Evolutionary conservation across 2,113 vertebrate genomes (phyloP).

Genomic region (Potamarius usumacintae): DNA sequence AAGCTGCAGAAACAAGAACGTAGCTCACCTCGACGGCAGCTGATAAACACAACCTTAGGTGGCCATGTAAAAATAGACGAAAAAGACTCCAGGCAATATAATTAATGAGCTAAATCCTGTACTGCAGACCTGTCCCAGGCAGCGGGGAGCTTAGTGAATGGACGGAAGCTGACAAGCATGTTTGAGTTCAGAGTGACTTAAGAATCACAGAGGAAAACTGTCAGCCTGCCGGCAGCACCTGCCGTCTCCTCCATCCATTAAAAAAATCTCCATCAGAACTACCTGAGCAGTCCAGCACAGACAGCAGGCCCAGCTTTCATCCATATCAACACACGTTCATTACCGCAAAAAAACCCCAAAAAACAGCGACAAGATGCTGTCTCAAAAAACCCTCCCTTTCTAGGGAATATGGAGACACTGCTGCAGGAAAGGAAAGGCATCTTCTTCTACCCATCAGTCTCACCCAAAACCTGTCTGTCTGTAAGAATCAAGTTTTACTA

Average conservation of each 20-base stretch:
- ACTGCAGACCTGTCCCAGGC: slow-evolving; percentile 31
- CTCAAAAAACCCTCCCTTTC: slow-evolving; percentile 17
- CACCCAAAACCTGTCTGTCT: background rate
- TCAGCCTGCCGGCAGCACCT: slow-evolving; percentile 39
- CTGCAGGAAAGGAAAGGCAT: slow-evolving; percentile 4
- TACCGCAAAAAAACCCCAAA: slow-evolving; percentile 16
- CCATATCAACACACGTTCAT: slow-evolving; percentile 36
- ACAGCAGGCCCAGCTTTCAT: slow-evolving; percentile 28
- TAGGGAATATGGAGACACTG: slow-evolving; percentile 14
- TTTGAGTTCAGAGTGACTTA: slow-evolving; percentile 30
- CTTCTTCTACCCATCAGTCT: background rate
- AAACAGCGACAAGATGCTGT: slow-evolving; percentile 1
- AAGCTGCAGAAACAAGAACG: slow-evolving; percentile 32
- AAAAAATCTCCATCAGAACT: slow-evolving; percentile 19
- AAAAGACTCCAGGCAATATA: slow-evolving; percentile 43
- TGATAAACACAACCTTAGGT: slow-evolving; percentile 41
- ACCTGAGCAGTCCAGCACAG: slow-evolving; percentile 6
- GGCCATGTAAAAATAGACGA: slow-evolving; percentile 45
- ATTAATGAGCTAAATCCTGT: slow-evolving; percentile 52
- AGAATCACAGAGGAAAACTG: slow-evolving; percentile 23
- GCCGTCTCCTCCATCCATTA: slow-evolving; percentile 21
- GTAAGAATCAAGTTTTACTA: background rate
- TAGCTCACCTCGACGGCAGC: slow-evolving; percentile 21
- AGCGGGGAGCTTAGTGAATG: slow-evolving; percentile 19
- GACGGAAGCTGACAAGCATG: slow-evolving; percentile 34